Percentiles rank a stretch among this genome's conserved stretches.
Conservation (phyloP, 1,140 invertebrate genomes). For the Pseudoatta argentina region DNA sequence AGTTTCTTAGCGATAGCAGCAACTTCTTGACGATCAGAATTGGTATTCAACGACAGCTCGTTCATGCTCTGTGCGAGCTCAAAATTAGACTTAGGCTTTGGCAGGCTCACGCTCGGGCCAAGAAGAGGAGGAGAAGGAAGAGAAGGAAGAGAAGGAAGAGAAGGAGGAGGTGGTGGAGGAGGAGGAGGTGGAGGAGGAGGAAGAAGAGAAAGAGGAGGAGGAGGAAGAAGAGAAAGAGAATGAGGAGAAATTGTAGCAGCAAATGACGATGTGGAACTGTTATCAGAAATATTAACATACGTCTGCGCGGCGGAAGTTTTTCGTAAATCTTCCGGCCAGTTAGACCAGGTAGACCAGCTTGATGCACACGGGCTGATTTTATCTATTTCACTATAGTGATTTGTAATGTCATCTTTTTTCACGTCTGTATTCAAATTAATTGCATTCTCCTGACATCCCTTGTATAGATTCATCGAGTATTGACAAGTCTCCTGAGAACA, state of each 20-base stretch:
- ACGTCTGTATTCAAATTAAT: slow-evolving; percentile 79
- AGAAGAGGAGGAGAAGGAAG: neutral
- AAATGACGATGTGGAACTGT: neutral
- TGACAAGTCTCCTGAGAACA: slow-evolving; percentile 25
- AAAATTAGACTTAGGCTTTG: slow-evolving; percentile 79
- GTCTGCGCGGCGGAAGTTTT: slow-evolving; percentile 65
- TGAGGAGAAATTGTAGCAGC: slow-evolving; percentile 44
- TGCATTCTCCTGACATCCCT: slow-evolving; percentile 69
- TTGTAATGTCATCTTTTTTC: slow-evolving; percentile 61
- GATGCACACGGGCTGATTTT: slow-evolving; percentile 69
- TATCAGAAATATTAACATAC: slow-evolving; percentile 78
- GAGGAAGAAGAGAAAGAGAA: slow-evolving; percentile 52
- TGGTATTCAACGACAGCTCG: slow-evolving; percentile 78
- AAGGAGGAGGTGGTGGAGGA: slow-evolving; percentile 40
- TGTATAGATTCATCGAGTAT: slow-evolving; percentile 61
- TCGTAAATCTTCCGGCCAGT: slow-evolving; percentile 82
- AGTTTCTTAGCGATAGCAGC: slow-evolving; percentile 81
- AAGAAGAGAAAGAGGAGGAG: slow-evolving; percentile 63
- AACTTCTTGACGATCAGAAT: slow-evolving; percentile 48
- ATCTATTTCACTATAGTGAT: slow-evolving; percentile 81
- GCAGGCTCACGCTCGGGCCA: slow-evolving; percentile 79
- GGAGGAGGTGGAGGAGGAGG: slow-evolving; percentile 70
- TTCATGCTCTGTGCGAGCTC: slow-evolving; percentile 81
- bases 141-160: slow-evolving; percentile 73
- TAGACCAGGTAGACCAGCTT: slow-evolving; percentile 55